A percentile compares a stretch with the other conserved stretches of the same genome.
phyloP scores from a whole-genome alignment of 2,113 vertebrate genomes.

The Serinus canaria region DNA sequence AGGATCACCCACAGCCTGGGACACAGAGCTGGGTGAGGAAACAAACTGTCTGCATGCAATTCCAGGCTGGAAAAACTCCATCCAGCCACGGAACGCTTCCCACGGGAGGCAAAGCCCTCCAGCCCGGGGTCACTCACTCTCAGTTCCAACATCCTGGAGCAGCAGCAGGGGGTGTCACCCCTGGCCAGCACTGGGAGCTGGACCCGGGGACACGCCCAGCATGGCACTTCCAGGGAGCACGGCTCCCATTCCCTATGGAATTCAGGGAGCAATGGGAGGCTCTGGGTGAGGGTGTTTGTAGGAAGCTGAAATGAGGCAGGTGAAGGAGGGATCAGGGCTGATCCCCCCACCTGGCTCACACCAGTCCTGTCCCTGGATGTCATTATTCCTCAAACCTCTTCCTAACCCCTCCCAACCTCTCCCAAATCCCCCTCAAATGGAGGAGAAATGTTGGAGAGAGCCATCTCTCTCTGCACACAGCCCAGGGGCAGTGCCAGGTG shows the following conservation, averaged over 20 bases:
- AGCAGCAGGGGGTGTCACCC: accelerated
- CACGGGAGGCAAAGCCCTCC: accelerated
- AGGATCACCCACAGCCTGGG: neutral
- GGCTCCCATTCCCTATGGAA: accelerated
- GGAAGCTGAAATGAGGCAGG: neutral
- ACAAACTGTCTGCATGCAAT: neutral
- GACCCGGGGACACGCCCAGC: neutral
- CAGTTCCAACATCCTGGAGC: neutral
- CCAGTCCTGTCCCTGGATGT: neutral
- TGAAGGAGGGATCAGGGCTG: accelerated
- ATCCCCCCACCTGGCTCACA: neutral
- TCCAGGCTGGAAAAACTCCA: neutral
- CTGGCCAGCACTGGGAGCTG: accelerated
- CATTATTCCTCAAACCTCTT: neutral
- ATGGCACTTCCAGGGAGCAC: accelerated
- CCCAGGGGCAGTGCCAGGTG: neutral
- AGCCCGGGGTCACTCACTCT: accelerated
- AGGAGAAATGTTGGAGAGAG: accelerated
- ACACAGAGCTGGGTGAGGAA: neutral
- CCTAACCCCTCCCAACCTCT: neutral
- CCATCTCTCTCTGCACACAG: accelerated
- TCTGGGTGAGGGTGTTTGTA: neutral
- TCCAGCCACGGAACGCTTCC: accelerated
- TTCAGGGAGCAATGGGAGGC: accelerated
- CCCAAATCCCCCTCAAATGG: neutral